Base-by-base conservation (phyloP, 2,888 invertebrate genomes). In the Stenchaetothrips biformis region DNA sequence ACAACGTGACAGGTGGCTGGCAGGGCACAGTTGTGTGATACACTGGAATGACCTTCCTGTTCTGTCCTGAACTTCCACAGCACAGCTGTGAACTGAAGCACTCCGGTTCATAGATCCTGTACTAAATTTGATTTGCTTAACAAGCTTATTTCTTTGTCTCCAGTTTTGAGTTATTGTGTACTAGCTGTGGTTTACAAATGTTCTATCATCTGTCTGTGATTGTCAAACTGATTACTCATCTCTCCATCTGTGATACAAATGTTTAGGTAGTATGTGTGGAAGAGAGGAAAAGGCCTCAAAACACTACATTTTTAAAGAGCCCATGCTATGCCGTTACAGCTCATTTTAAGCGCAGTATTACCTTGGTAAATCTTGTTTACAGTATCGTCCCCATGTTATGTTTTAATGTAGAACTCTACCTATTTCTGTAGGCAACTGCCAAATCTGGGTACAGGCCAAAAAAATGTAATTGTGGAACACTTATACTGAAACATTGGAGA, bases 191-290 rank as follows among this genome's bases (percentile, higher is more conserved):
- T 25, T 74, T 74, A 74, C 67, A 74, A 74, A 74, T 74, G 67
- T 74, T 74, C 67, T 74, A 74, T 74, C 67, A 74, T 74, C 67
- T 74, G 67, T 74, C 67, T 74, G 67, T 74, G 67, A 74, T 74
- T 74, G 67, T 74, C 67, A 74, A 74, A 74, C 67, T 74, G 67
- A 74, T 74, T 74, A 74, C 67, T 74, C 67, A 74, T 74, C 67
- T 74, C 67, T 74, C 67, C 67, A 74, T 74, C 67, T 74, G 67
- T 74, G 67, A 74, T 74, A 74, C 67, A 74, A 74, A 74, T 74
- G 67, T 74, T 74, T 74, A 74, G 67, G 67, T 74, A 74, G 67
- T 25, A 74, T 74, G 67, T 74, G 67, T 74, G 67, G 67, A 74
- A 25, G 67, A 25, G 67, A 74, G 67, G 67, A 74, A 74, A 74